Evolutionary conservation across 2,113 vertebrate genomes (phyloP).

Genomic region (Urocitellus parryii): DNA sequence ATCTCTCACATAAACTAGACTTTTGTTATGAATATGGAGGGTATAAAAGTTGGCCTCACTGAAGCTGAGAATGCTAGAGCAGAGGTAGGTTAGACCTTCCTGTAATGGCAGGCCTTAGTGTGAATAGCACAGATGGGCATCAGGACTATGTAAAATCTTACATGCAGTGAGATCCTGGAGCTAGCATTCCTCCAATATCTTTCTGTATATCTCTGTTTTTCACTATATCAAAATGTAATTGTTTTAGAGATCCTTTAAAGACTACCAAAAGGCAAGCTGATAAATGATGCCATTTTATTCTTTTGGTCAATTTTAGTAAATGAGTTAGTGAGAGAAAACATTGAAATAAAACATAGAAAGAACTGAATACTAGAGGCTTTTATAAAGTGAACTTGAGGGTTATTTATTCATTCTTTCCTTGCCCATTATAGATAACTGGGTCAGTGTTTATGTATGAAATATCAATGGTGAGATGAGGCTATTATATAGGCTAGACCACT

Average conservation of each 20-base stretch:
- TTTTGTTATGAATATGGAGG: background rate
- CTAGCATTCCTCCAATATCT: background rate
- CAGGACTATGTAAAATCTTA: background rate
- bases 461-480: background rate
- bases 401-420: slow-evolving; percentile 10
- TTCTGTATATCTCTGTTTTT: background rate
- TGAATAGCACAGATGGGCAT: background rate
- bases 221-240: slow-evolving; percentile 4
- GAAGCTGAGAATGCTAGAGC: background rate
- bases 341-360: slow-evolving; percentile 8
- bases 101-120: background rate
- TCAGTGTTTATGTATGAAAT: slow-evolving; percentile 45
- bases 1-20: background rate
- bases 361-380: slow-evolving; percentile 41
- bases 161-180: background rate
- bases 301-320: slow-evolving; percentile 39
- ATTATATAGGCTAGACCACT: background rate
- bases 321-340: slow-evolving; percentile 16
- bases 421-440: background rate
- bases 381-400: slow-evolving; percentile 25
- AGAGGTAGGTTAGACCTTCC: background rate
- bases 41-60: background rate
- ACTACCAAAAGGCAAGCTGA: background rate
- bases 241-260: background rate
- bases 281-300: slow-evolving; percentile 44